Evolutionary conservation across 53 echinoderm and acorn worm species (phyloP), one percentile per base, ranked within the genome.

Genomic region (Temnopleurus reevesii): DNA sequence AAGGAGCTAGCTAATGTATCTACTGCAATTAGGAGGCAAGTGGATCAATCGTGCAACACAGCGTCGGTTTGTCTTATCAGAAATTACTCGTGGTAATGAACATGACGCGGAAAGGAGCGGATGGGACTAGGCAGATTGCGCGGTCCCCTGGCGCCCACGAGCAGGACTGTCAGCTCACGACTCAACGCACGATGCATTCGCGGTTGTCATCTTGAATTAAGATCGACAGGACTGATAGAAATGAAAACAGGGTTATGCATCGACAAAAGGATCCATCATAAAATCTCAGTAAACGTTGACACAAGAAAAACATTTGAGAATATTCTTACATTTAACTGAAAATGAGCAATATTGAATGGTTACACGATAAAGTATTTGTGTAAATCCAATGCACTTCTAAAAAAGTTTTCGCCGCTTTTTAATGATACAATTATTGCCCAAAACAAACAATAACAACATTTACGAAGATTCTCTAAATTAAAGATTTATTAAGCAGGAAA

Each of bases 31-130:
- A 54, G n/a, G 29, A 38, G 36, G 85, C 59, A 85, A 85, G 61
- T 60, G 23, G 45, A 60, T 60, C 60, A 60, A 85, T 85, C 85
- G 85, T 60, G 60, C 63, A 60, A 45, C 30, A 45, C 59, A 87
- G 88, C 71, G 88, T 87, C 88, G 41, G 55, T 29, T 29, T 49
- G 88, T 47, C 71, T 87, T 66, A 66, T 87, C 88, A 87, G 71
- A 87, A 71, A 87, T 87, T 87, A 87, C 49, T 87, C 71, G 53
- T 87, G 71, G 46, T 66, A 87, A 87, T 66, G 65, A 87, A 87
- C 65, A 45, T 66, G 88, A 87, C 88, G 71, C 88, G 88, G 12
- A 66, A 53, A 87, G 30, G 15, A 66, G 88, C 65, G 88, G 71
- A 87, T 87, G 71, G 71, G 88, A 66, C 65, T 66, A 35, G 53